Percentiles rank a stretch among this genome's conserved stretches.
Conservation (phyloP, 2,113 vertebrate species). For the Phasianus colchicus region DNA sequence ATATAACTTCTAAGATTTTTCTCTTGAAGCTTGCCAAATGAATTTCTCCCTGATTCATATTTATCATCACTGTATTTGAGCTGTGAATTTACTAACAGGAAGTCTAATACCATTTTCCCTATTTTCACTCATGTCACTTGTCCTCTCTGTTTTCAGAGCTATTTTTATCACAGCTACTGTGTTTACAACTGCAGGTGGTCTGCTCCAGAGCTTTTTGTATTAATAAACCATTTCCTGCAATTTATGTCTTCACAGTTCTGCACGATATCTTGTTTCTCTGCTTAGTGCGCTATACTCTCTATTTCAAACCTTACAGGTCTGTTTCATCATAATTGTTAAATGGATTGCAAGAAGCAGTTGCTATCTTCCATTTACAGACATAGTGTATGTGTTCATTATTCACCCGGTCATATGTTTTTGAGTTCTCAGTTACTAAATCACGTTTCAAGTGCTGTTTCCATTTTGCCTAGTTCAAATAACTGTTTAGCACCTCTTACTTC, state of each 20-base stretch:
- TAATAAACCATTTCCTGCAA: neutral
- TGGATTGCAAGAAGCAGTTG: neutral
- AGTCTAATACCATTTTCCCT: neutral
- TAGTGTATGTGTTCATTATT: neutral
- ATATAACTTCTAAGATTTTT: neutral
- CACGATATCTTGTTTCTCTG: neutral
- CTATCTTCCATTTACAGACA: neutral
- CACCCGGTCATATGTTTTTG: neutral
- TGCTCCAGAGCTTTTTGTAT: neutral
- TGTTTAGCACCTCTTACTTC: neutral
- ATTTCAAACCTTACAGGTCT: neutral
- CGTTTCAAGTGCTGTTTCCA: neutral
- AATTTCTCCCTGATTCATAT: neutral
- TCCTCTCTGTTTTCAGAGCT: neutral
- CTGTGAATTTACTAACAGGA: neutral
- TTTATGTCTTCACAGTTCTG: neutral
- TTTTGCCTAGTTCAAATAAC: neutral
- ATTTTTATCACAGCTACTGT: neutral
- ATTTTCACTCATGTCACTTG: neutral
- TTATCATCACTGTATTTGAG: neutral
- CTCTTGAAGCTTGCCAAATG: neutral
- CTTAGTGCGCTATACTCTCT: neutral
- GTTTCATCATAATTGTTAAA: neutral
- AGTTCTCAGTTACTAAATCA: neutral
- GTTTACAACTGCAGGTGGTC: neutral